phyloP scores from a whole-genome alignment of 2,113 vertebrate genomes.

The Charadrius vociferus region DNA sequence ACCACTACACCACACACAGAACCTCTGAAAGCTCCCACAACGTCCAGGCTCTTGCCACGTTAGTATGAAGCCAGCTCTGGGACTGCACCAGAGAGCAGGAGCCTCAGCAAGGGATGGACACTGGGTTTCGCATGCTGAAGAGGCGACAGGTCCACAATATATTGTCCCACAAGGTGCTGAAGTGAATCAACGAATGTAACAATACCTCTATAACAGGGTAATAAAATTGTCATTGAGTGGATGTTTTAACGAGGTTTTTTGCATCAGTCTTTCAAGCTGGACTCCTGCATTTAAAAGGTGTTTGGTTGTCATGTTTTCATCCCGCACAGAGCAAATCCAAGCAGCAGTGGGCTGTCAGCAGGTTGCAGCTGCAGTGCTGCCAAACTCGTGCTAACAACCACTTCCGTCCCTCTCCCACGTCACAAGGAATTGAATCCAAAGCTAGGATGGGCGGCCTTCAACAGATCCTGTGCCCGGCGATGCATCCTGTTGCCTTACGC shows the following conservation, averaged over 20 bases:
- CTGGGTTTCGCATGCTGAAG: fast-evolving
- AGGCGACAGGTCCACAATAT: fast-evolving
- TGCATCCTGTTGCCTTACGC: neutral
- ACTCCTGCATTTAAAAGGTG: neutral
- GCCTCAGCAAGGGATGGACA: neutral
- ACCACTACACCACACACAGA: fast-evolving
- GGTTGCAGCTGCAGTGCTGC: neutral
- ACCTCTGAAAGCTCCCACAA: neutral
- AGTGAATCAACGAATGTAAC: neutral
- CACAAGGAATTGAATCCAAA: neutral
- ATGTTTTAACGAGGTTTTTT: neutral
- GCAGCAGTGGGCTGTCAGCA: neutral
- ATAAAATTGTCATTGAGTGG: neutral
- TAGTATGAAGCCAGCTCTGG: slow-evolving; percentile 48
- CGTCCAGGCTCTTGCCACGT: neutral
- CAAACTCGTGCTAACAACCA: neutral
- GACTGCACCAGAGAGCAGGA: neutral
- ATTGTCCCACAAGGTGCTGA: neutral
- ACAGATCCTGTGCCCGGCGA: neutral
- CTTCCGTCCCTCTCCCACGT: neutral
- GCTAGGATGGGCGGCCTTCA: neutral
- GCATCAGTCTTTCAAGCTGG: neutral
- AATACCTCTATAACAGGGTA: neutral
- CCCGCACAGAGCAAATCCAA: neutral
- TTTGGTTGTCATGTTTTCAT: neutral